A percentile compares a stretch with the other conserved stretches of the same genome.
These are phyloP conservation scores for Torymus aiolomorphi DNA, from an alignment of 2,888 invertebrate species.

Conservation along the genomic window DNA sequence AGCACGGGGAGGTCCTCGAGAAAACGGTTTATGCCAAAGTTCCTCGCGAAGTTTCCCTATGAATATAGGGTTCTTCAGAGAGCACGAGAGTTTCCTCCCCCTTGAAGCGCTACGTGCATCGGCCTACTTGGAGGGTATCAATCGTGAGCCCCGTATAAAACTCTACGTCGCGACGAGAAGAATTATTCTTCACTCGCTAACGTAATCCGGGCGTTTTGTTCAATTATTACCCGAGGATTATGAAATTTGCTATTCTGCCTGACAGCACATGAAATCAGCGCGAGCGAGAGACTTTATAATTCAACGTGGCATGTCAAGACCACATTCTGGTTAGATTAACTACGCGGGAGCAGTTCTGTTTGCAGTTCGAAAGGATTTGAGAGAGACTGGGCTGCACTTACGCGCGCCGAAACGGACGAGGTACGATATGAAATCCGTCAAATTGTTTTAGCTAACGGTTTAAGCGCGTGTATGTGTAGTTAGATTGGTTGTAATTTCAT, in stretches of 20 bases:
- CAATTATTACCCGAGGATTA: constrained; percentile 3
- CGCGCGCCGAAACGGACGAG: too few species aligned
- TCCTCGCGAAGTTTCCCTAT: not conserved
- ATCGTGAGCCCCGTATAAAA: constrained; percentile 18
- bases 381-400: too few species aligned
- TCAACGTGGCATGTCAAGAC: constrained; percentile 9
- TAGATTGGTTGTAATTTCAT: too few species aligned
- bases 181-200: not conserved
- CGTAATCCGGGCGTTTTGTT: constrained; percentile 9
- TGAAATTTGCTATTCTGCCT: not conserved
- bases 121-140: constrained; percentile 25
- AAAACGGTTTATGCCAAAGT: constrained; percentile 24
- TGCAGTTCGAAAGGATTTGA: too few species aligned
- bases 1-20: not conserved
- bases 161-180: not conserved
- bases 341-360: too few species aligned
- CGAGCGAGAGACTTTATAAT: constrained; percentile 6
- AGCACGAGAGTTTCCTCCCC: not conserved
- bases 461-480: too few species aligned
- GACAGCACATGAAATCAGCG: too few species aligned
- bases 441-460: too few species aligned
- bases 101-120: not conserved
- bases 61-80: not conserved
- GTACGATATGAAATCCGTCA: too few species aligned
- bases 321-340: not conserved